Base-by-base conservation (phyloP, 2,113 vertebrate genomes). In the Melanerpes aurifrons region DNA sequence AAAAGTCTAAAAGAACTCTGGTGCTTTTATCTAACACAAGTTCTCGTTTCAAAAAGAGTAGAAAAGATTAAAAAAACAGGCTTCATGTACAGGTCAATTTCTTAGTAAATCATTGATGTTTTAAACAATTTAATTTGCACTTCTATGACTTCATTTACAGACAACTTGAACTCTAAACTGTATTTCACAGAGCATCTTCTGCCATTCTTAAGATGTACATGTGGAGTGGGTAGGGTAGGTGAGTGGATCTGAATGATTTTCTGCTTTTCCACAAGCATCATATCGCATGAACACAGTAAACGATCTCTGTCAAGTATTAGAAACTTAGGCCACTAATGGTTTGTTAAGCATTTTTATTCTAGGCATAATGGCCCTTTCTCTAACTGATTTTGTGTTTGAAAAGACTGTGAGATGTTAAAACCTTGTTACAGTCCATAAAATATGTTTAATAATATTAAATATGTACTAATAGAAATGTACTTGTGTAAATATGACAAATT, bases 401-500 rank as follows among this genome's bases (percentile, higher is more conserved):
- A 96, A 67, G n/a, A 50, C 68, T 91, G 25, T 80, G 92, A 79
- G 94, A 68, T 14, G 14, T 59, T 74, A 80, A 19, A 66, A 25
- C 24, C 1, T 70, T 88, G 43, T 25, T 78, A 85, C 4, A 17
- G 70, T 87, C 69, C 43, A 45, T 59, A 74, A 95, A 95, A 79
- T 57, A 61, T 18, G 3, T 63, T 95, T 80, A 53, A 70, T 13
- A 75, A 83, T 82, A 82, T 81, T 86, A 94, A 93, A 83, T 10
- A 43, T 66, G 3, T 47, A 87, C 73, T 70, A 93, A 92, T 57
- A 84, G 92, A 80, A 64, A 59, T 64, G 16, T 63, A 25, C 31
- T 90, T 85, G 35, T 26, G 79, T 83, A 22, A 91, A 86, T 50
- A 77, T 3, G 62, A 70, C 29, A 97, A 96, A 89, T 35, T 26